Evolutionary conservation across 2,113 vertebrate species (phyloP).

Genomic region (human (Homo sapiens)): DNA sequence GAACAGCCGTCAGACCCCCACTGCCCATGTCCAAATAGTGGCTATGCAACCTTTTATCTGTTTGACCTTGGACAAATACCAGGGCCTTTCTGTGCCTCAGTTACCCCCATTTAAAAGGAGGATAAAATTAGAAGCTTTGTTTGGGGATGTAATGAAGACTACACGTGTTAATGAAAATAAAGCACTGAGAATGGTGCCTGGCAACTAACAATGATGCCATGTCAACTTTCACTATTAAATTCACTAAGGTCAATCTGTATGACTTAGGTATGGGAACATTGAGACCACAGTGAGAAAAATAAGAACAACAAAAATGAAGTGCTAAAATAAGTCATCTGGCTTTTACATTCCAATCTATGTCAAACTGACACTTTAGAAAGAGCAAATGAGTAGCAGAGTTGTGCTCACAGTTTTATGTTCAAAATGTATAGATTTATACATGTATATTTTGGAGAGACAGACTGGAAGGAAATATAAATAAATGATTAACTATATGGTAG

Average conservation of each 20-base stretch:
- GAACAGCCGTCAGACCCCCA: background rate
- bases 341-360: background rate
- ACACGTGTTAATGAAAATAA: background rate
- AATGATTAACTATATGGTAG: background rate
- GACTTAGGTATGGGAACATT: background rate
- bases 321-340: background rate
- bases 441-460: background rate
- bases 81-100: too few relatives aligned
- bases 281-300: background rate
- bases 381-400: background rate
- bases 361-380: background rate
- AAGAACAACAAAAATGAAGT: background rate
- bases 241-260: background rate
- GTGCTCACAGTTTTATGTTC: background rate
- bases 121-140: background rate
- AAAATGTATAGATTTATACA: background rate
- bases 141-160: background rate
- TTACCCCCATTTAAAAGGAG: background rate
- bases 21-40: background rate
- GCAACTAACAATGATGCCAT: background rate
- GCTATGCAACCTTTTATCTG: background rate
- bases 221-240: background rate
- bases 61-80: background rate
- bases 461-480: background rate
- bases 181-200: background rate